Evolutionary conservation across 1,140 invertebrate genomes (phyloP).

Genomic region (Monomorium pharaonis): DNA sequence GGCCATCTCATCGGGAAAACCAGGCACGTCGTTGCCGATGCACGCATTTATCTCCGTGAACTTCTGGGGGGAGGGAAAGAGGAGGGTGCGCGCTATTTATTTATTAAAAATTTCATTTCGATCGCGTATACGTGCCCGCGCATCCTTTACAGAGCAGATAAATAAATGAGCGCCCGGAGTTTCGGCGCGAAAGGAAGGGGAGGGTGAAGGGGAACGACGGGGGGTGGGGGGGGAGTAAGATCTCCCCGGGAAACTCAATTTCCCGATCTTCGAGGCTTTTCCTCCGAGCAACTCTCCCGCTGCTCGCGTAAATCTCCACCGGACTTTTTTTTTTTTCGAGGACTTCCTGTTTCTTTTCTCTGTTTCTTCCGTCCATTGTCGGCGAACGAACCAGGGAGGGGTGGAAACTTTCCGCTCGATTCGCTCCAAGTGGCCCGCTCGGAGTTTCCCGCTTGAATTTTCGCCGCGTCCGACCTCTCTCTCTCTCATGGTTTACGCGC

Average conservation of each 20-base stretch:
- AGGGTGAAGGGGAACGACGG: background rate
- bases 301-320: slow-evolving; percentile 43
- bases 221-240: background rate
- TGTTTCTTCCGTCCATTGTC: slow-evolving; percentile 42
- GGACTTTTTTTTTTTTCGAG: slow-evolving; percentile 11
- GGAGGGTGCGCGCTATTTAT: slow-evolving; percentile 53
- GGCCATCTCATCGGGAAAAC: slow-evolving; percentile 38
- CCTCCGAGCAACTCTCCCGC: slow-evolving; percentile 9
- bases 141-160: slow-evolving; percentile 39
- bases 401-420: slow-evolving; percentile 51
- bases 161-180: slow-evolving; percentile 37
- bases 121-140: slow-evolving; percentile 47
- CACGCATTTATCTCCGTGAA: slow-evolving; percentile 49
- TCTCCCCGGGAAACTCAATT: slow-evolving; percentile 50
- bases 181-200: background rate
- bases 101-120: slow-evolving; percentile 59
- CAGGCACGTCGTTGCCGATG: slow-evolving; percentile 45
- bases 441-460: slow-evolving; percentile 36
- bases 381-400: background rate
- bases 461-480: background rate
- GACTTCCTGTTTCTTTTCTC: slow-evolving; percentile 39
- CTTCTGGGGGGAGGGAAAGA: no score
- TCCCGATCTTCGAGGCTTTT: slow-evolving; percentile 30
- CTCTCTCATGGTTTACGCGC: background rate
- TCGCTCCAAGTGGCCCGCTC: slow-evolving; percentile 41